A percentile compares a stretch with the other conserved stretches of the same genome.
These are phyloP conservation scores for Melolontha melolontha DNA, from an alignment of 2,888 invertebrate genomes.

Conservation along the genomic window DNA sequence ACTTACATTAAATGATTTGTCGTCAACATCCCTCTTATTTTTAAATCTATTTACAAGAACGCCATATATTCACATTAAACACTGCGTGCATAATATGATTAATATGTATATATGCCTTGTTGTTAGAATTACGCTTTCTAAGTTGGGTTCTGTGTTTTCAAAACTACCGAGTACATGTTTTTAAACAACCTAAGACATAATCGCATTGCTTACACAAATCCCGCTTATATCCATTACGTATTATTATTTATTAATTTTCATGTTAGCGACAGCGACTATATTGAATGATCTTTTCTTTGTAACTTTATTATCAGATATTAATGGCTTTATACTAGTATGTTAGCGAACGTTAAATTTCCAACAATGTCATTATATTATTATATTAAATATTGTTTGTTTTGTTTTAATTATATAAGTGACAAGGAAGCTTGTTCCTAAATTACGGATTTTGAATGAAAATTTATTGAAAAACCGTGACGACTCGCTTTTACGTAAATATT, in stretches of 20 bases:
- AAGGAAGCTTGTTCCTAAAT: background rate
- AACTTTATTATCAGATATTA: too few species aligned
- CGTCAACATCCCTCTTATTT: too few species aligned
- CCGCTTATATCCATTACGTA: constrained; percentile 3
- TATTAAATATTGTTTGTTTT: constrained; percentile 4
- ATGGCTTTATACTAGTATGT: too few species aligned
- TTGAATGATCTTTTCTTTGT: too few species aligned
- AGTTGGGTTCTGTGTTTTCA: constrained; percentile 15
- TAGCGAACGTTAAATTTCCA: too few species aligned
- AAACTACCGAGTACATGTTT: background rate
- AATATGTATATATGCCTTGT: background rate
- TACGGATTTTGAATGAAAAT: background rate
- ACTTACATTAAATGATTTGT: too few species aligned
- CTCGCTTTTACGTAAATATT: constrained; percentile 10
- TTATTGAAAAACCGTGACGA: constrained; percentile 30
- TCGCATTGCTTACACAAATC: background rate
- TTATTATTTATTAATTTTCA: constrained; percentile 1
- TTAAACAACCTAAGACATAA: constrained; percentile 6
- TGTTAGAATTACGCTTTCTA: constrained; percentile 13
- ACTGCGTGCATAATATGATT: background rate
- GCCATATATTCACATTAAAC: background rate
- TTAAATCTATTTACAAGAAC: too few species aligned
- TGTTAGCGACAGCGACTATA: too few species aligned
- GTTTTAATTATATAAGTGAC: constrained; percentile 1
- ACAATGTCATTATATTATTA: background rate